phyloP scores from a whole-genome alignment of 92 coral and sea anemone species.

The Epizoanthus illoricatus region DNA sequence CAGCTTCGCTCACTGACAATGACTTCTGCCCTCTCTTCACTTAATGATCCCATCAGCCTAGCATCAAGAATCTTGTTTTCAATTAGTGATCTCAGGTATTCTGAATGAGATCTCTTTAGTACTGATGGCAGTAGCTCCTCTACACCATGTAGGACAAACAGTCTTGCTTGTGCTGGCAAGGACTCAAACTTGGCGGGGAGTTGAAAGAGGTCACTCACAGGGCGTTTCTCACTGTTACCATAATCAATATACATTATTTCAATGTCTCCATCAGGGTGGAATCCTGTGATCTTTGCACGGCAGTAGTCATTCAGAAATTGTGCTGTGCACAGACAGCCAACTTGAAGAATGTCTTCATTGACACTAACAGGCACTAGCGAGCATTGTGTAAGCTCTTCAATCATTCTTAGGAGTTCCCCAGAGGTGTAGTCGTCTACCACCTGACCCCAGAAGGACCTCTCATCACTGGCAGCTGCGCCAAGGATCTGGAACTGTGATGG shows the following conservation, averaged over 20 bases:
- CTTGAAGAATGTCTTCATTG: neutral
- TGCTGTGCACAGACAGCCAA: constrained; percentile 28
- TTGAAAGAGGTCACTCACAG: constrained; percentile 24
- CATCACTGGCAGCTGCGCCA: constrained; percentile 40
- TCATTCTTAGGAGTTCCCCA: constrained; percentile 22
- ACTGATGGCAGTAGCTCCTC: neutral
- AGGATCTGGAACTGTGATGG: constrained; percentile 15
- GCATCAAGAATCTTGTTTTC: constrained; percentile 21
- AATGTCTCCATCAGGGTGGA: constrained; percentile 10
- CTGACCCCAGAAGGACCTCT: constrained; percentile 50
- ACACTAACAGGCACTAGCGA: constrained; percentile 9
- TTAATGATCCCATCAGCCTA: constrained; percentile 1
- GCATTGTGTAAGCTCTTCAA: constrained; percentile 32
- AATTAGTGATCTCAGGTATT: constrained; percentile 18
- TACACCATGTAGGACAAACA: constrained; percentile 28
- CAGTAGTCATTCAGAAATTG: constrained; percentile 30
- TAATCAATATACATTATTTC: constrained; percentile 50
- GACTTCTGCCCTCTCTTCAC: constrained; percentile 31
- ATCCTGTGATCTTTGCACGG: constrained; percentile 38
- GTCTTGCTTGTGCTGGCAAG: constrained; percentile 50
- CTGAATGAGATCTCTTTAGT: neutral
- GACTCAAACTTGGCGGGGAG: constrained; percentile 33
- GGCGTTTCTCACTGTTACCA: constrained; percentile 47
- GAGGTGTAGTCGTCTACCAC: constrained; percentile 25
- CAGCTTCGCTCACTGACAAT: neutral